Base-by-base conservation (phyloP, 2,113 vertebrate genomes). In the Neodon shergylaensis region DNA sequence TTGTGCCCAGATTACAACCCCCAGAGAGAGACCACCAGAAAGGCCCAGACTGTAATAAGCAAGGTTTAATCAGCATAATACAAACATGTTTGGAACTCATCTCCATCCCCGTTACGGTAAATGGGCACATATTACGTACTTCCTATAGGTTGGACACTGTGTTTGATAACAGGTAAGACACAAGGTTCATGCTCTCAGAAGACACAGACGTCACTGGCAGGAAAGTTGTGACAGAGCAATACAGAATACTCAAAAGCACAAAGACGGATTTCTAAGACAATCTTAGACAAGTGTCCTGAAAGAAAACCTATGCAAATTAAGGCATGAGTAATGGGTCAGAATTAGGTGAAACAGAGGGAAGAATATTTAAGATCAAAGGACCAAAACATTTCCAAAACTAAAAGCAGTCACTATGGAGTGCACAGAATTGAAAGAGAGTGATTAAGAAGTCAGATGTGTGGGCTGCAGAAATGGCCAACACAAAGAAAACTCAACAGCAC, bases 221-320 rank as follows among this genome's bases (percentile, higher is more conserved):
- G 65, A 82, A 12, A 66, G 47, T 6, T 28, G 7, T 39, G 39
- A 83, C 2, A 76, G 42, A 49, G 36, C 47, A 47, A 63, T 21
- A 39, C 72, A 73, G 83, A 73, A 66, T 42, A n/a, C 44, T 42
- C 26, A 52, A 33, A 17, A 78, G 28, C 54, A 44, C 54, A 54
- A 36, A 42, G 76, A 65, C 17, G 24, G n/a, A 24, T 31, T 66
- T 66, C 63, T 54, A 88, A 44, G 36, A 11, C 44, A 74, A 52
- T 81, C 3, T 42, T 86, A 52, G 28, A 63, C n/a, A 58, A 79
- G 72, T 6, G n/a, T 52, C 52, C 66, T 10, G 36, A 44, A 83
- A 88, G 24, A 92, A 83, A 95, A 92, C 16, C 54, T 81, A 21
- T 88, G 26, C 63, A 92, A 92, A 87, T n/a, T 74, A 39, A 88